phyloP scores from a whole-genome alignment of 1,140 invertebrate species.

The Cotesia glomerata region DNA sequence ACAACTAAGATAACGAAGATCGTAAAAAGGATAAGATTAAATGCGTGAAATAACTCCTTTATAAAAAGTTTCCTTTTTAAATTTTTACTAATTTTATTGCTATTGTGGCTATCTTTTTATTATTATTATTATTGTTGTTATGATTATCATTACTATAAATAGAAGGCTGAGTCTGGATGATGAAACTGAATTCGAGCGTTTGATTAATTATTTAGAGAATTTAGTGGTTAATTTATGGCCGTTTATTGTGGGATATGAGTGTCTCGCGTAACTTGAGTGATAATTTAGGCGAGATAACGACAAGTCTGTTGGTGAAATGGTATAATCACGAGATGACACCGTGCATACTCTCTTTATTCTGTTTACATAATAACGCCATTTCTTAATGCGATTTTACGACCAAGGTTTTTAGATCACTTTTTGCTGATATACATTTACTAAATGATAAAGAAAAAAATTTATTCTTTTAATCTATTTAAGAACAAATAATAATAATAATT shows the following conservation, averaged over 20 bases:
- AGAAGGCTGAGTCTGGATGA: no score
- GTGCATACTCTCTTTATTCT: neutral
- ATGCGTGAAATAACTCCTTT: neutral
- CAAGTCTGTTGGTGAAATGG: neutral
- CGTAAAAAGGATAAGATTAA: neutral
- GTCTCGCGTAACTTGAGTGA: neutral
- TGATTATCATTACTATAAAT: no score
- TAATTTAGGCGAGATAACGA: neutral
- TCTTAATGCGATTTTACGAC: slow-evolving; percentile 2
- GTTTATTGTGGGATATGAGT: neutral
- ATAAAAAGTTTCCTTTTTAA: neutral
- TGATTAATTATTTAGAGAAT: no score
- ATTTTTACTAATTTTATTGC: neutral
- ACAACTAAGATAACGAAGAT: neutral
- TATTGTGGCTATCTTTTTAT: neutral
- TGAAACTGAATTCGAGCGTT: no score
- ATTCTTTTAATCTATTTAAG: neutral
- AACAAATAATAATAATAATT: neutral
- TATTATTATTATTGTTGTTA: no score
- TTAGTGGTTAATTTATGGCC: neutral
- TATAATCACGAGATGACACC: slow-evolving; percentile 3
- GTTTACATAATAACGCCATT: slow-evolving; percentile 1
- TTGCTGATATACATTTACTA: neutral
- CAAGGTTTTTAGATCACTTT: neutral
- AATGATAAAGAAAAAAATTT: neutral